Evolutionary conservation across 2,888 invertebrate genomes (phyloP).

Genomic region (Conistra vaccinii): DNA sequence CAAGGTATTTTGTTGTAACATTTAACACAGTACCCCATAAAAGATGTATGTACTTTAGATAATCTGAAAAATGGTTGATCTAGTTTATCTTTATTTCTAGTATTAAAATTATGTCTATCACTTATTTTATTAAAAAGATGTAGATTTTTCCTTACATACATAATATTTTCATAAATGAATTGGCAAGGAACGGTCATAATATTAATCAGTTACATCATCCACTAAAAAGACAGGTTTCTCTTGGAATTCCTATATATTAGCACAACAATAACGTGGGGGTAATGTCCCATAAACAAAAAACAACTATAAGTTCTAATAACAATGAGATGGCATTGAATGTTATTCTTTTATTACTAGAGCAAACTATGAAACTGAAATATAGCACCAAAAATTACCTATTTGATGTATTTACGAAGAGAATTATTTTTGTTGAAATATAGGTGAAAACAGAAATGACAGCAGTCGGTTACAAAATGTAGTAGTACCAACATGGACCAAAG

Average conservation of each 20-base stretch:
- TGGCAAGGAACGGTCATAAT: no score
- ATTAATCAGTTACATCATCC: background rate
- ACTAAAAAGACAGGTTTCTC: conserved; percentile 2
- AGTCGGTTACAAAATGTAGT: background rate
- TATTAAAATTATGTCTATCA: no score
- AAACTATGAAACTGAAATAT: background rate
- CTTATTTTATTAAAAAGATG: no score
- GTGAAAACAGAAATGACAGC: background rate
- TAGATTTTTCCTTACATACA: no score
- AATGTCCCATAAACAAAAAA: conserved; percentile 12
- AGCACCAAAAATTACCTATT: background rate
- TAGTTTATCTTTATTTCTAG: no score
- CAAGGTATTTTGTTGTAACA: no score
- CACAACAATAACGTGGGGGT: conserved; percentile 16
- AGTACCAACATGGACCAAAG: background rate
- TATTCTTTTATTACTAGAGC: background rate
- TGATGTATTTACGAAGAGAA: background rate
- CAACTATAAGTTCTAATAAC: conserved; percentile 7
- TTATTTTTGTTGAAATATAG: background rate
- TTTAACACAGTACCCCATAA: no score
- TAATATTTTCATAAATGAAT: no score
- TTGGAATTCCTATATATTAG: conserved; percentile 7
- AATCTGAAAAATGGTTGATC: no score
- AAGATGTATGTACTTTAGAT: no score
- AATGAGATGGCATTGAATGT: background rate